Evolutionary conservation across 2,888 invertebrate genomes (phyloP).

Genomic region (Euphydryas editha): DNA sequence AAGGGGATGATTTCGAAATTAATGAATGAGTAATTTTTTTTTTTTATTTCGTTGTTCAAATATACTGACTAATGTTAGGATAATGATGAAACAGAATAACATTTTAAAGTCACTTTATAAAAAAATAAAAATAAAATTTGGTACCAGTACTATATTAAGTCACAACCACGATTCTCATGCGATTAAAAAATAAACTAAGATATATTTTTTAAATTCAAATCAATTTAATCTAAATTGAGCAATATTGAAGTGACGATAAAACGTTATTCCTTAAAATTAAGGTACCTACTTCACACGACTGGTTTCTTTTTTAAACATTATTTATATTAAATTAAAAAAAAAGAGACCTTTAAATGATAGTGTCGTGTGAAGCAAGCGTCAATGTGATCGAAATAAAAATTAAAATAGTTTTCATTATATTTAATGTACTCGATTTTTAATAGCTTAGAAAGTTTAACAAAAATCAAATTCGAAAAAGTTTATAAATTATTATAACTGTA

Average conservation of each 20-base stretch:
- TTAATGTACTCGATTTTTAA: no score
- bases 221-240: conserved; percentile 71
- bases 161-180: conserved; percentile 73
- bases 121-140: conserved; percentile 65
- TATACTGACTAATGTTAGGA: conserved; percentile 1
- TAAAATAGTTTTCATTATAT: no score
- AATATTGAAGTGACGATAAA: conserved; percentile 73
- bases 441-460: no score
- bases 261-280: conserved; percentile 64
- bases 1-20: conserved; percentile 29
- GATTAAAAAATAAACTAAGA: conserved; percentile 52
- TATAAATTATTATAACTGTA: no score
- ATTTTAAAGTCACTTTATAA: conserved; percentile 67
- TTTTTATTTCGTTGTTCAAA: conserved; percentile 44
- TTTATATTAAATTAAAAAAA: no score
- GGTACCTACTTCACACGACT: conserved; percentile 17
- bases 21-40: conserved; percentile 18
- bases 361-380: no score
- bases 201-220: conserved; percentile 54
- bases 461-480: no score
- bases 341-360: no score
- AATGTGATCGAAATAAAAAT: no score
- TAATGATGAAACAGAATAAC: conserved; percentile 58
- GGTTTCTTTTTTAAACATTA: no score
- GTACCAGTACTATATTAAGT: conserved; percentile 63